Evolutionary conservation across 2,113 vertebrate species (phyloP), one percentile per base, ranked within the genome.

Genomic region (Chloebia gouldiae): DNA sequence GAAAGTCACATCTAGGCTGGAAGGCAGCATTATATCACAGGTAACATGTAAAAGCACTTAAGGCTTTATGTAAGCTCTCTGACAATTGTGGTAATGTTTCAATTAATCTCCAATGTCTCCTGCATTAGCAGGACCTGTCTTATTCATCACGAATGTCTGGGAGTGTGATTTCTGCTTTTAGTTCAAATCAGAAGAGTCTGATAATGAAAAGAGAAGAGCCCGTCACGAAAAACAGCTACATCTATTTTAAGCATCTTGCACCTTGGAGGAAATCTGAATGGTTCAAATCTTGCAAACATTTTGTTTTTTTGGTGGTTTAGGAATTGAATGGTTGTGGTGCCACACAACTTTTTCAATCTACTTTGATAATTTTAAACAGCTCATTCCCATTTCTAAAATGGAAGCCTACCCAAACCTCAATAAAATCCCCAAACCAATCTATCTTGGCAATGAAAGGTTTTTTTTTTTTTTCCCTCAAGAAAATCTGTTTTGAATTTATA

Each of bases 401-500:
- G 50, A 94, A 86, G 17, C 10, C 23, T 37, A 92, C 69, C 30
- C 9, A 60, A 94, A 70, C 24, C 79, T 13, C 50, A 87, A 80
- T 22, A 70, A 77, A 90, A 80, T 51, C 24, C 33, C n/a, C 39
- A 80, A 89, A 76, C 7, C 66, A 66, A 70, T 82, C 59, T 70
- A 28, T 56, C 64, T 68, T 83, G 79, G 56, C 33, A 83, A 47
- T n/a, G 13, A 28, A 47, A 57, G 21, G 7, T 21, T 21, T 22
- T 45, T 30, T 57, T 76, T 20, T 45, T 73, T 23, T n/a, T 81
- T 53, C 25, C 0, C 51, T 82, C 50, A 86, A 92, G 60, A 85
- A 88, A 54, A 64, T 28, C n/a, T 94, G 84, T 45, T 94, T 90
- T 77, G 78, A 65, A 95, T 90, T 89, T 89, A 56, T 60, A 70